phyloP scores from a whole-genome alignment of 2,888 invertebrate genomes.

The Rhorus exstirpatorius region DNA sequence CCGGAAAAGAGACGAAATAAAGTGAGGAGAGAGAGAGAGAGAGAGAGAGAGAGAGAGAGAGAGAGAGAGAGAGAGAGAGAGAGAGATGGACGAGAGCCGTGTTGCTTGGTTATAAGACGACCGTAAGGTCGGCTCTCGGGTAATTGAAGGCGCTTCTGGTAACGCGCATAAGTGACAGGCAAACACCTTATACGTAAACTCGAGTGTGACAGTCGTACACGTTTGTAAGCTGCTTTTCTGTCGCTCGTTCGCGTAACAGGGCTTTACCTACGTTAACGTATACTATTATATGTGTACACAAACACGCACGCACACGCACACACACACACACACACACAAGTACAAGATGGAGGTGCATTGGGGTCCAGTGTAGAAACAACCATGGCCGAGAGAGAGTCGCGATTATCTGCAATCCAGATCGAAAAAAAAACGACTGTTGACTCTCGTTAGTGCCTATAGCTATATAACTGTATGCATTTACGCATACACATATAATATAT shows the following conservation, averaged over 20 bases:
- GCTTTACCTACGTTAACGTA: slow-evolving; percentile 43
- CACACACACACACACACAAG: not conserved
- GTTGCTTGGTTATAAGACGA: slow-evolving; percentile 28
- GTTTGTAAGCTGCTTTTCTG: slow-evolving; percentile 58
- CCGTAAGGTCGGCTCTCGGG: slow-evolving; percentile 72
- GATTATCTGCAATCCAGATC: slow-evolving; percentile 67
- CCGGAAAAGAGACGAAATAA: not conserved
- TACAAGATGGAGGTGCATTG: slow-evolving; percentile 38
- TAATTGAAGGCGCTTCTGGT: slow-evolving; percentile 83
- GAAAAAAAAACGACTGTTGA: slow-evolving; percentile 52
- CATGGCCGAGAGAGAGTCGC: slow-evolving; percentile 26
- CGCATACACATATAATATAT: too few species aligned
- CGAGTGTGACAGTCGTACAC: slow-evolving; percentile 75
- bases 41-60: not conserved
- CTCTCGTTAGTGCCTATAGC: slow-evolving; percentile 59
- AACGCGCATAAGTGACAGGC: slow-evolving; percentile 82
- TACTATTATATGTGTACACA: slow-evolving; percentile 6
- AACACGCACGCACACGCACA: not conserved
- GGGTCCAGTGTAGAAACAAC: slow-evolving; percentile 48
- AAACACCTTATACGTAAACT: slow-evolving; percentile 81
- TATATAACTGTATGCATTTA: slow-evolving; percentile 1
- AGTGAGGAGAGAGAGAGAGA: slow-evolving; percentile 18
- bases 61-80: slow-evolving; percentile 1
- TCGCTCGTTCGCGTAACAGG: slow-evolving; percentile 59
- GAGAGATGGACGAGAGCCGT: slow-evolving; percentile 8